phyloP scores from a whole-genome alignment of 2,797 vertebrate genomes.

The Tragopan temminckii region DNA sequence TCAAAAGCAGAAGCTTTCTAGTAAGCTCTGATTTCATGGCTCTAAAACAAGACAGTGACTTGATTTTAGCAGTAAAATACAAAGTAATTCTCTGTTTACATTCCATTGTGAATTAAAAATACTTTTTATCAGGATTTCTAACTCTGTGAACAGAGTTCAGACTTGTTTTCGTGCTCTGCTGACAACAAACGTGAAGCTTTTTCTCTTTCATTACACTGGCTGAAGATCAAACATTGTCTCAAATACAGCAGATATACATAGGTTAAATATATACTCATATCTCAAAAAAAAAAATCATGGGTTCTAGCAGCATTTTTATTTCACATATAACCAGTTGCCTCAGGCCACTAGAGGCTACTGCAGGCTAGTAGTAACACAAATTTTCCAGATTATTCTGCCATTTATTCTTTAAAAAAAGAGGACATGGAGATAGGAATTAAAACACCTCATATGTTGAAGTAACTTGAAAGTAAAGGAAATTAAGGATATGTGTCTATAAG shows the following conservation, averaged over 20 bases:
- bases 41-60: not conserved
- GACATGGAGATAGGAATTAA: not conserved
- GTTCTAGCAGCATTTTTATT: not conserved
- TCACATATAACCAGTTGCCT: constrained; percentile 36
- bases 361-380: constrained; percentile 48
- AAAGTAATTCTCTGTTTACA: not conserved
- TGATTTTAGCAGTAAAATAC: not conserved
- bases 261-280: too few species aligned
- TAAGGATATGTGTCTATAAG: not conserved
- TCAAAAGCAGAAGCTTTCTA: not conserved
- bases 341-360: constrained; percentile 75
- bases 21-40: not conserved
- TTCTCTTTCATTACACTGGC: not conserved
- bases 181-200: not conserved
- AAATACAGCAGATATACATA: not conserved
- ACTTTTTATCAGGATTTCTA: not conserved
- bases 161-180: not conserved
- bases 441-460: not conserved
- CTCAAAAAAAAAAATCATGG: not conserved
- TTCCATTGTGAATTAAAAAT: not conserved
- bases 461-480: not conserved
- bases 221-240: not conserved
- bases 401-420: not conserved
- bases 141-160: not conserved
- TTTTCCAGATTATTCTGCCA: constrained; percentile 39